These are phyloP conservation scores for Argyrosomus japonicus DNA, from an alignment of 2,113 vertebrate species.

Conservation along the genomic window DNA sequence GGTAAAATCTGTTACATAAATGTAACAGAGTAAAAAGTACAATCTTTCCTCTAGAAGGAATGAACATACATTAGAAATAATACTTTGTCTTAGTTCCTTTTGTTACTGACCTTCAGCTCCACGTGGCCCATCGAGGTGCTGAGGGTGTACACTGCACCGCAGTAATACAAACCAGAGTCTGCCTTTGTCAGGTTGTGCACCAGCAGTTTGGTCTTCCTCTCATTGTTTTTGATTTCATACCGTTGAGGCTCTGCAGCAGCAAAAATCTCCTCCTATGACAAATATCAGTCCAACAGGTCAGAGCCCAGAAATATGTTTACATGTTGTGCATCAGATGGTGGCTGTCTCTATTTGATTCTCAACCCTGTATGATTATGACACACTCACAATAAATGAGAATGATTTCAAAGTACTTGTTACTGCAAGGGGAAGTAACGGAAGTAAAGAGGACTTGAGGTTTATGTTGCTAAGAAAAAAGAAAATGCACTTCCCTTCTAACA, in stretches of 20 bases:
- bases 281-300: background rate
- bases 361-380: background rate
- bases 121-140: slow-evolving; percentile 60
- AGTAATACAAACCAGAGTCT: slow-evolving; percentile 86
- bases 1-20: background rate
- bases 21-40: background rate
- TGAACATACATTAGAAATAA: background rate
- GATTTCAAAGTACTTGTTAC: background rate
- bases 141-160: slow-evolving; percentile 84
- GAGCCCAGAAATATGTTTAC: background rate
- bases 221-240: slow-evolving; percentile 52
- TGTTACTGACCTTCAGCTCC: slow-evolving; percentile 80
- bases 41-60: background rate
- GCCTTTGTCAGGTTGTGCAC: slow-evolving; percentile 80
- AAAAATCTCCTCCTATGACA: slow-evolving; percentile 64
- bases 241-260: slow-evolving; percentile 17
- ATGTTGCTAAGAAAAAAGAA: background rate
- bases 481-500: background rate
- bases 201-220: slow-evolving; percentile 70
- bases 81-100: background rate
- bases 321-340: background rate
- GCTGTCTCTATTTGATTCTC: background rate
- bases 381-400: background rate
- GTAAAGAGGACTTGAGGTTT: background rate
- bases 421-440: no score